phyloP scores from a whole-genome alignment of 2,113 vertebrate genomes.

The Chaenogobius annularis region DNA sequence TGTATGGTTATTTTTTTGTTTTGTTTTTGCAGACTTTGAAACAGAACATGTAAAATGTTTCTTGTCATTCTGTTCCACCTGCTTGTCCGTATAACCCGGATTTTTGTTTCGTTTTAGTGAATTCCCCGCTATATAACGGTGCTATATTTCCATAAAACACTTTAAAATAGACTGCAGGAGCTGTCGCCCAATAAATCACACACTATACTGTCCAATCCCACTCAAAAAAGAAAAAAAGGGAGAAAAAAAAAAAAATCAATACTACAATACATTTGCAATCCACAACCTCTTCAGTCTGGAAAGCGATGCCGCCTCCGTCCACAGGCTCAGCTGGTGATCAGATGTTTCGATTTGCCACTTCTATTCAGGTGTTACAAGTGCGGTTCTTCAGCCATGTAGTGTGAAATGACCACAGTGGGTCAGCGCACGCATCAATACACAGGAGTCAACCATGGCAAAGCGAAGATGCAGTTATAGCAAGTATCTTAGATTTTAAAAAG shows the following conservation, averaged over 20 bases:
- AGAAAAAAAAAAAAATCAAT: not conserved
- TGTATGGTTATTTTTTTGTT: no score
- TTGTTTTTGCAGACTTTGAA: no score
- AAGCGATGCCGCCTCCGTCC: constrained; percentile 35
- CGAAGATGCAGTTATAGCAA: not conserved
- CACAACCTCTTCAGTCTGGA: constrained; percentile 21
- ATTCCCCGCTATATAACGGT: not conserved
- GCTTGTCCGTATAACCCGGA: not conserved
- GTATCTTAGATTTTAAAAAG: not conserved
- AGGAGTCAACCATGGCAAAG: constrained; percentile 32
- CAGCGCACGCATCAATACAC: constrained; percentile 26
- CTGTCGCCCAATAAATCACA: constrained; percentile 17
- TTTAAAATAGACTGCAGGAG: constrained; percentile 2
- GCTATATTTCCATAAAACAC: constrained; percentile 23
- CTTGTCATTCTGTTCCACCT: not conserved
- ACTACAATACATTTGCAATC: constrained; percentile 31
- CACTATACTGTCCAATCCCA: constrained; percentile 17
- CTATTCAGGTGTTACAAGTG: constrained; percentile 46
- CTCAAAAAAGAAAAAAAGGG: no score
- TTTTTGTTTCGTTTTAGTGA: not conserved
- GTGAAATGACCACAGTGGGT: constrained; percentile 38
- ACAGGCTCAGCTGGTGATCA: constrained; percentile 46
- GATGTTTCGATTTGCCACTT: constrained; percentile 55
- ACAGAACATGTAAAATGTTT: no score
- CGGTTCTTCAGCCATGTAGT: constrained; percentile 36